Evolutionary conservation across 2,797 vertebrate genomes (phyloP).

Genomic region (Zalophus californianus): DNA sequence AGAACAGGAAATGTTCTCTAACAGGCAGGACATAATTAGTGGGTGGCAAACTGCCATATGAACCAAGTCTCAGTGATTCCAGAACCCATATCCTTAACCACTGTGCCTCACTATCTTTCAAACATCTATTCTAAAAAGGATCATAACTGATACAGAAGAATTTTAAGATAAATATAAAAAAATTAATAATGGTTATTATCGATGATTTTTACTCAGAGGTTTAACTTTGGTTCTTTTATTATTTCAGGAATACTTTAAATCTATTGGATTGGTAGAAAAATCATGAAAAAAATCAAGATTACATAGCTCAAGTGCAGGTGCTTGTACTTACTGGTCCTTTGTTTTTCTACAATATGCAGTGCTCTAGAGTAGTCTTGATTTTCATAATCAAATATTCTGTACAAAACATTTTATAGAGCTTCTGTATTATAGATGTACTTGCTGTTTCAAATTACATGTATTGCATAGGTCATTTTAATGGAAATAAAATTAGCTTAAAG

Average conservation of each 20-base stretch:
- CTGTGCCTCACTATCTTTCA: neutral
- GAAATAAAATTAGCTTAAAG: conserved; percentile 75
- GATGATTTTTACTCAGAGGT: neutral
- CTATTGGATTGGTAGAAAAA: neutral
- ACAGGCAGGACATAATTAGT: neutral
- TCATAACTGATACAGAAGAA: neutral
- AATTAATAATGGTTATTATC: conserved; percentile 13
- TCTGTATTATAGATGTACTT: neutral
- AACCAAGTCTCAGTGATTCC: neutral
- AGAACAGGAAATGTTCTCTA: neutral
- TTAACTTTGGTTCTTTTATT: conserved; percentile 16
- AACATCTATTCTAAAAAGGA: neutral
- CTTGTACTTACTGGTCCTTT: neutral
- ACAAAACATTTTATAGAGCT: neutral
- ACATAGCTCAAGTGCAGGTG: neutral
- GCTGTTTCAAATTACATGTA: conserved; percentile 71
- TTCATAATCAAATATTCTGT: neutral
- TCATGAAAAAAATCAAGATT: neutral
- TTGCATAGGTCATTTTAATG: conserved; percentile 49
- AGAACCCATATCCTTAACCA: neutral
- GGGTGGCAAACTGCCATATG: neutral
- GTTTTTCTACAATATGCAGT: neutral
- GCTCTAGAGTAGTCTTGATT: neutral
- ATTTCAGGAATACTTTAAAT: conserved; percentile 18
- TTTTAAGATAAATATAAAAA: neutral